Evolutionary conservation across 2,113 vertebrate species (phyloP).

Genomic region (Zosterops borbonicus): DNA sequence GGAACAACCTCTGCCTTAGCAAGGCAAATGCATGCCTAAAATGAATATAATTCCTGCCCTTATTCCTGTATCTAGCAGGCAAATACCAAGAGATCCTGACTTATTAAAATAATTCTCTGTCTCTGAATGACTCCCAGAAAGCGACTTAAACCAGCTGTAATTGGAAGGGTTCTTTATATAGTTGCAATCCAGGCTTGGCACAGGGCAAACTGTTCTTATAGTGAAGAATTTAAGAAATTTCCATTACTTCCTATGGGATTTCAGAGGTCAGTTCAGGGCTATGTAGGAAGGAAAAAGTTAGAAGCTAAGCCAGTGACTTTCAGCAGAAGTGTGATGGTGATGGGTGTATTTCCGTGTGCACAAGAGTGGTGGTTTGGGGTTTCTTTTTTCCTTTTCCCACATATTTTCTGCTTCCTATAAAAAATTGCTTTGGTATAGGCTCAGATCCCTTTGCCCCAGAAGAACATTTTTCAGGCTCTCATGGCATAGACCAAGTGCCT

Average conservation of each 20-base stretch:
- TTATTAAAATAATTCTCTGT: slow-evolving; percentile 44
- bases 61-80: not conserved
- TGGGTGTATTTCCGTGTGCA: not conserved
- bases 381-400: not conserved
- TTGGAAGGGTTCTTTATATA: slow-evolving; percentile 21
- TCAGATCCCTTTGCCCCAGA: not conserved
- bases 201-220: not conserved
- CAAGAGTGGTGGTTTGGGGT: not conserved
- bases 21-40: not conserved
- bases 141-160: not conserved
- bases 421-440: not conserved
- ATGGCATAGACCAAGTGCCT: not conserved
- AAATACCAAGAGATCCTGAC: slow-evolving; percentile 53
- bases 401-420: not conserved
- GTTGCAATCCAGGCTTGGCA: not conserved
- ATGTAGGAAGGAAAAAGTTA: not conserved
- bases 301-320: not conserved
- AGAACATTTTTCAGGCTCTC: not conserved
- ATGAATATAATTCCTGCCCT: slow-evolving; percentile 37
- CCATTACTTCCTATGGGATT: slow-evolving; percentile 42
- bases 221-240: slow-evolving; percentile 46
- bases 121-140: not conserved
- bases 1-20: not conserved
- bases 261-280: slow-evolving; percentile 14
- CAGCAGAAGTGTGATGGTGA: not conserved